phyloP scores from a whole-genome alignment of 2,888 invertebrate genomes.

The Sialis lutaria region DNA sequence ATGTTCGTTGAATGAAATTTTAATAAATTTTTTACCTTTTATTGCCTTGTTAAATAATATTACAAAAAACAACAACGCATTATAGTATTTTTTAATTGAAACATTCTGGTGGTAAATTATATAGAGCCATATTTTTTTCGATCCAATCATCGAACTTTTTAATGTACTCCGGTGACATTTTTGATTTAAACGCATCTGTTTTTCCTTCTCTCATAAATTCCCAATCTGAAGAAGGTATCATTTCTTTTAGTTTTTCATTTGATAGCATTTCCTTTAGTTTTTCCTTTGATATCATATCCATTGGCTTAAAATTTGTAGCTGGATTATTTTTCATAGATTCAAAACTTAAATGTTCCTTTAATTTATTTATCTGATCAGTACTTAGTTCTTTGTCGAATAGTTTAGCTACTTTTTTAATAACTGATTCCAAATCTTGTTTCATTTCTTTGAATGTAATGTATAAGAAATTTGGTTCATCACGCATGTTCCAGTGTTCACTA shows the following conservation, averaged over 20 bases:
- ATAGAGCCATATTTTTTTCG: conserved; percentile 24
- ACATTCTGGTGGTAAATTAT: too few species aligned
- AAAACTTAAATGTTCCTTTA: conserved; percentile 31
- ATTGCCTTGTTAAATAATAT: too few species aligned
- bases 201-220: conserved; percentile 21
- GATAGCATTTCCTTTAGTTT: conserved; percentile 8
- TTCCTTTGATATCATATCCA: too few species aligned
- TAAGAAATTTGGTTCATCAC: conserved; percentile 13
- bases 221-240: too few species aligned
- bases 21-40: too few species aligned
- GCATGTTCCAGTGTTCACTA: too few species aligned
- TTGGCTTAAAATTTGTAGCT: conserved; percentile 25
- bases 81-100: too few species aligned
- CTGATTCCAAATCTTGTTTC: conserved; percentile 24
- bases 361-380: conserved; percentile 19
- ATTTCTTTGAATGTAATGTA: conserved; percentile 19
- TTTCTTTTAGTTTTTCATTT: too few species aligned
- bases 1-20: too few species aligned
- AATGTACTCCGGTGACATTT: conserved; percentile 20
- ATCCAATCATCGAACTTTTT: too few species aligned
- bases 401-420: conserved; percentile 23
- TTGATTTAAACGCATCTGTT: conserved; percentile 23
- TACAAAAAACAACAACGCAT: too few species aligned
- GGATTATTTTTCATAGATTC: too few species aligned
- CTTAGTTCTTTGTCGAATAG: conserved; percentile 23